Conservation (phyloP, 1,140 invertebrate species). For the Holotrichia oblita region DNA sequence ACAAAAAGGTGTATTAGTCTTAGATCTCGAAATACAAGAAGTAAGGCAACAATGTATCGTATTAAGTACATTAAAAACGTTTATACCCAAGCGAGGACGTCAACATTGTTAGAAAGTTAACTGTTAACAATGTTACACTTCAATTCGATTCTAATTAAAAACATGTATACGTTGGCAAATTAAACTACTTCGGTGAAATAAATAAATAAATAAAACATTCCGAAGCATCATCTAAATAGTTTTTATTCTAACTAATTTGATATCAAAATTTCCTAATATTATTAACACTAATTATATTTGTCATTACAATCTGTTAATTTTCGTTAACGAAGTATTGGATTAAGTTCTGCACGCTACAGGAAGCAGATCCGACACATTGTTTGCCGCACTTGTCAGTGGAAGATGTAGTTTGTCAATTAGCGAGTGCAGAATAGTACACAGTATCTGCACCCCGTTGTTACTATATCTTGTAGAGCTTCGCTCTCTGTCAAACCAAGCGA, state of each 20-base stretch:
- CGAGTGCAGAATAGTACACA: background rate
- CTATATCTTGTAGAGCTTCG: background rate
- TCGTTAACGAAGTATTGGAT: background rate
- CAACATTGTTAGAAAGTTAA: no score
- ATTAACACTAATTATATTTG: background rate
- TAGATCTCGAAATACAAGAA: no score
- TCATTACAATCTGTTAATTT: background rate
- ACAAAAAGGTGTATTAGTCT: no score
- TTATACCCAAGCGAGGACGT: no score
- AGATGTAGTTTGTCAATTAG: conserved; percentile 14
- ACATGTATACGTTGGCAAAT: no score
- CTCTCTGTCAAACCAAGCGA: background rate
- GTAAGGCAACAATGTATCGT: no score
- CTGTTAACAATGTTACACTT: no score
- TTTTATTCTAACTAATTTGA: background rate
- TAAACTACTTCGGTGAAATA: no score
- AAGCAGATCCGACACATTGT: background rate
- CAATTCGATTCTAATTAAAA: no score
- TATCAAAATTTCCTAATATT: background rate
- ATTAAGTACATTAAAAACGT: no score
- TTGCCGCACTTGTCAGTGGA: conserved; percentile 3
- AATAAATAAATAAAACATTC: background rate
- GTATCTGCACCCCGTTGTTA: background rate
- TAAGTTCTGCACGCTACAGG: background rate
- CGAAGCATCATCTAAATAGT: background rate